Evolutionary conservation across 2,888 invertebrate species (phyloP), one percentile per base, ranked within the genome.

Genomic region (Tiliacea citrago): DNA sequence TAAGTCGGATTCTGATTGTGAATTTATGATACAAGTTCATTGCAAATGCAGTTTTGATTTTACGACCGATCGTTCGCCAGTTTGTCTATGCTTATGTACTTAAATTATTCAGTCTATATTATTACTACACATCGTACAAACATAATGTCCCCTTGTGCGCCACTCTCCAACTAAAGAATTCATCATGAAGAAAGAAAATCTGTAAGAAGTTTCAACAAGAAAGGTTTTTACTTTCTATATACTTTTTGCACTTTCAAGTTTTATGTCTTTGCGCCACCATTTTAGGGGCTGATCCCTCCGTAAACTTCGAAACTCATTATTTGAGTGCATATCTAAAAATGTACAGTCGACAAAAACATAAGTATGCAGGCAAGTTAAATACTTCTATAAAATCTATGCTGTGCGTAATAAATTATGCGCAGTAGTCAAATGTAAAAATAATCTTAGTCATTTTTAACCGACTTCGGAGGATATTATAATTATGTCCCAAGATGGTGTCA

Each of bases 221-320:
- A 62, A 21, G 8, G 3, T 21, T 73, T n/a, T 45, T n/a, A 12
- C 2, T 6, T n/a, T 29, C 18, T 55, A 24, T 49, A 1, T 5
- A 39, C 10, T 24, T 47, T 49, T 42, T 39, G 39, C 9, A 39
- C 39, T 39, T 49, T 53, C n/a, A 61, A 73, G 29, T 68, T 55
- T 35, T 39, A 49, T n/a, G 10, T 21, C 8, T n/a, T 39, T n/a
- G n/a, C 13, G 16, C 29, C 16, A 13, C 8, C 29, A 45, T 45
- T 67, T 57, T 58, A 29, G 21, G 21, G n/a, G 12, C 42, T 58
- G 35, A 75, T 39, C 76, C 6, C 18, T 29, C 16, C 13, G 29
- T 76, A 29, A 58, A 77, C 51, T 75, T 55, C 0, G 18, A 21
- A 49, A 13, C 42, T 16, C n/a, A 47, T 49, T 55, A n/a, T 57